Evolutionary conservation across 1,140 invertebrate genomes (phyloP), one percentile per base, ranked within the genome.

Genomic region (Oppia nitens): DNA sequence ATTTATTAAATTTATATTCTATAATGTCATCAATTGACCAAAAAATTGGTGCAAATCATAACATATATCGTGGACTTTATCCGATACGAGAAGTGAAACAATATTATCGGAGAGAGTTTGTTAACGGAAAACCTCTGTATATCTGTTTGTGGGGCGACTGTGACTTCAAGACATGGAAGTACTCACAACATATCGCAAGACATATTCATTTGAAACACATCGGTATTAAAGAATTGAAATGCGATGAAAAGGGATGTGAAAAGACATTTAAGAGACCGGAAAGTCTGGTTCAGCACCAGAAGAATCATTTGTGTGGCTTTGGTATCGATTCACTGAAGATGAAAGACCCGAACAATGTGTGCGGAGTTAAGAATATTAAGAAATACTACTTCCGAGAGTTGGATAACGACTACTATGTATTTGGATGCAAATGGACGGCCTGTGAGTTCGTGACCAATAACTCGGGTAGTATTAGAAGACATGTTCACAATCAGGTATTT

Each of bases 401-500:
- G 23, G 56, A 57, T 25, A 57, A 57, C 28, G 56, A 57, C 25
- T 48, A 48, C 26, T 27, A 51, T 20, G 56, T 57, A 1, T 57
- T 49, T 27, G n/a, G 20, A n/a, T 57, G 56, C 25, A 45, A 50
- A 24, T 57, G 47, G 9, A 47, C 11, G 23, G 2, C 24, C 2
- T 57, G 56, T 24, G 12, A 57, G 20, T 57, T 57, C 50, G 50
- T 49, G 45, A 57, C 56, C 11, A 48, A 57, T 27, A 57, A 57
- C 40, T 57, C 56, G 2, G 56, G 56, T n/a, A 32, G 26, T 27
- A 57, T 57, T 20, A 2, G 56, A 49, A 2, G 56, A 27, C 56
- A 57, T 45, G 56, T 57, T 20, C 56, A 57, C n/a, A 57, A 57
- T 52, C 56, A 57, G n/a, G n/a, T n/a, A n/a, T n/a, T n/a, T n/a